Evolutionary conservation across 2,797 vertebrate genomes (phyloP).

Genomic region (Tarsius wallacei): DNA sequence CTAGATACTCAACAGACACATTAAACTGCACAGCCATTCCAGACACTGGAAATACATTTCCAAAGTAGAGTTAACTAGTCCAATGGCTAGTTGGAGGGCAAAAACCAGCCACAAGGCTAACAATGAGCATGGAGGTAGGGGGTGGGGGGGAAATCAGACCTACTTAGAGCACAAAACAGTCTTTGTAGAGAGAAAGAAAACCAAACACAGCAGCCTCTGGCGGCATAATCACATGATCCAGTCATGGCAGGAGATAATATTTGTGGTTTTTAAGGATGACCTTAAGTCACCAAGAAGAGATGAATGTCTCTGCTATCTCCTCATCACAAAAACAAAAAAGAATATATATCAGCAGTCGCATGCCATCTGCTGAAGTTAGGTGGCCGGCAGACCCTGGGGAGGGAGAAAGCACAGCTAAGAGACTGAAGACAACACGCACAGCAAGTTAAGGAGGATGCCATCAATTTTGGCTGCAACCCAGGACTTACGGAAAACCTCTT

Average conservation of each 20-base stretch:
- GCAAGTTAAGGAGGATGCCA: constrained; percentile 12
- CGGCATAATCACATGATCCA: neutral
- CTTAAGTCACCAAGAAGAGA: constrained; percentile 25
- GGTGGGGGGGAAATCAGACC: neutral
- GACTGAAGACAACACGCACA: neutral
- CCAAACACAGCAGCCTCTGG: neutral
- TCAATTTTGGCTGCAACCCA: neutral
- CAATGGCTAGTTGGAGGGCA: neutral
- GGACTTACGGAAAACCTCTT: neutral
- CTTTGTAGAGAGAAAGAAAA: neutral
- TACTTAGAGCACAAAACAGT: constrained; percentile 11
- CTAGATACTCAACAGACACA: neutral
- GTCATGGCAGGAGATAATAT: neutral
- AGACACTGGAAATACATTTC: constrained; percentile 51
- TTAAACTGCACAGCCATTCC: neutral
- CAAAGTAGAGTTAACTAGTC: constrained; percentile 25
- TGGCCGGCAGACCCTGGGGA: neutral
- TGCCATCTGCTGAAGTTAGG: neutral
- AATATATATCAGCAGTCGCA: neutral
- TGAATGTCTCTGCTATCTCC: constrained; percentile 18
- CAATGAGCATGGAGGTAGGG: neutral
- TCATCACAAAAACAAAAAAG: constrained; percentile 41
- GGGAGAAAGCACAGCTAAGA: constrained; percentile 3
- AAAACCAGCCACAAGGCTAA: constrained; percentile 52
- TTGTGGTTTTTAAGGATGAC: constrained; percentile 14